Evolutionary conservation across 2,113 vertebrate genomes (phyloP).

Genomic region (Hiodon alosoides): DNA sequence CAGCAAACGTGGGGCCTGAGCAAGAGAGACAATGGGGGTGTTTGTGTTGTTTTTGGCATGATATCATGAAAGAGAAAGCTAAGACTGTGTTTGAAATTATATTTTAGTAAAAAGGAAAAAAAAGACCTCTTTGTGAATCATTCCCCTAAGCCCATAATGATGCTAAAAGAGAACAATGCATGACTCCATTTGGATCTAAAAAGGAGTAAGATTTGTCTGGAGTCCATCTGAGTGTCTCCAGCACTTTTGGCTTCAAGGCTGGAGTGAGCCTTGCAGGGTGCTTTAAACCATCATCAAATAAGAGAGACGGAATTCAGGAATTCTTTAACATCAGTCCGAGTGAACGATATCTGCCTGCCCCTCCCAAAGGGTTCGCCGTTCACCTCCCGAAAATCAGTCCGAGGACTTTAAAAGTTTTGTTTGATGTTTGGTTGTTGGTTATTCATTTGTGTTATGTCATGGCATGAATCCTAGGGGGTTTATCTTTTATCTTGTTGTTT

Average conservation of each 20-base stretch:
- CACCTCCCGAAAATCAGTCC: no score
- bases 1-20: not conserved
- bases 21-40: conserved; percentile 40
- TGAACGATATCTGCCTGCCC: not conserved
- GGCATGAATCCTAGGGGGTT: no score
- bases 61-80: conserved; percentile 37
- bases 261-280: not conserved
- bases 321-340: not conserved
- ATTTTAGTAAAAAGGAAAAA: conserved; percentile 7
- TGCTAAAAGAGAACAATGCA: conserved; percentile 46
- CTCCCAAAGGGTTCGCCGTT: no score
- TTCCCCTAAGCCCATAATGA: conserved; percentile 42
- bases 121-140: conserved; percentile 32
- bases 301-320: conserved; percentile 3
- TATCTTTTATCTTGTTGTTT: no score
- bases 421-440: no score
- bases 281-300: not conserved
- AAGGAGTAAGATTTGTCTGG: not conserved
- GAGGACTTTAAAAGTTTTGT: no score
- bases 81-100: conserved; percentile 16
- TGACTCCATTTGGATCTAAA: conserved; percentile 17
- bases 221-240: conserved; percentile 5
- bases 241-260: not conserved
- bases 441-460: no score
- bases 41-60: conserved; percentile 41